Percentiles rank a stretch among this genome's conserved stretches.
These are phyloP conservation scores for Alloscopus bannaensis DNA, from an alignment of 2,888 invertebrate genomes.

Conservation along the genomic window DNA sequence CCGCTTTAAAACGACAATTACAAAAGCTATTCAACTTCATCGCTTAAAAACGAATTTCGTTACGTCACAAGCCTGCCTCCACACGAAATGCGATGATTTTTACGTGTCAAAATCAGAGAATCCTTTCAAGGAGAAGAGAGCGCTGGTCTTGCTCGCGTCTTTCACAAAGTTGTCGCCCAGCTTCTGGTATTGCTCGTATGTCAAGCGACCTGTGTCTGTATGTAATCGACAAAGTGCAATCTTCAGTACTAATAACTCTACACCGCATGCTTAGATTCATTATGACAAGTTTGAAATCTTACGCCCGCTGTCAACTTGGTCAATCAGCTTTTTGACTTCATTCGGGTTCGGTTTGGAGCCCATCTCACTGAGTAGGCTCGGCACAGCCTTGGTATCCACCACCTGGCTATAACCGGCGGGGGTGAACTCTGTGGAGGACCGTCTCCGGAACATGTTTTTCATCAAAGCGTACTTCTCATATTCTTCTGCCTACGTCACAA, in stretches of 20 bases:
- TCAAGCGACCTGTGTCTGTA: slow-evolving; percentile 50
- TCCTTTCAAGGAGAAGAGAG: slow-evolving; percentile 32
- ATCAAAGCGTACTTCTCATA: slow-evolving; percentile 55
- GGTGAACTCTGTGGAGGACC: slow-evolving; percentile 52
- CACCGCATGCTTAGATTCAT: too few relatives aligned
- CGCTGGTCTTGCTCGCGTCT: slow-evolving; percentile 32
- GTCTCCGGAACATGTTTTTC: slow-evolving; percentile 47
- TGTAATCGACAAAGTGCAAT: not conserved
- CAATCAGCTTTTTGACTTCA: slow-evolving; percentile 35
- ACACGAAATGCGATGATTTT: not conserved
- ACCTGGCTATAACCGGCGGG: slow-evolving; percentile 34
- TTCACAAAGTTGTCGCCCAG: slow-evolving; percentile 53
- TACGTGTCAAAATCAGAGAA: slow-evolving; percentile 49
- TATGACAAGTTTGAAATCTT: not conserved
- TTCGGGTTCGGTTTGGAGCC: slow-evolving; percentile 33
- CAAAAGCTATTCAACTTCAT: too few relatives aligned
- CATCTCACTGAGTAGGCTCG: slow-evolving; percentile 38
- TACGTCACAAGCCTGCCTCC: not conserved
- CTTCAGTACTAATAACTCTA: too few relatives aligned
- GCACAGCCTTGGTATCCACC: slow-evolving; percentile 27
- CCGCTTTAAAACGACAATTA: too few relatives aligned
- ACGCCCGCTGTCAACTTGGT: slow-evolving; percentile 32
- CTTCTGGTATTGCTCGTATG: slow-evolving; percentile 53
- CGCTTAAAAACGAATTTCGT: too few relatives aligned
- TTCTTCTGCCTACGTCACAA: slow-evolving; percentile 47